Conservation (phyloP, 2,888 invertebrate genomes). For the Alsophila aescularia region DNA sequence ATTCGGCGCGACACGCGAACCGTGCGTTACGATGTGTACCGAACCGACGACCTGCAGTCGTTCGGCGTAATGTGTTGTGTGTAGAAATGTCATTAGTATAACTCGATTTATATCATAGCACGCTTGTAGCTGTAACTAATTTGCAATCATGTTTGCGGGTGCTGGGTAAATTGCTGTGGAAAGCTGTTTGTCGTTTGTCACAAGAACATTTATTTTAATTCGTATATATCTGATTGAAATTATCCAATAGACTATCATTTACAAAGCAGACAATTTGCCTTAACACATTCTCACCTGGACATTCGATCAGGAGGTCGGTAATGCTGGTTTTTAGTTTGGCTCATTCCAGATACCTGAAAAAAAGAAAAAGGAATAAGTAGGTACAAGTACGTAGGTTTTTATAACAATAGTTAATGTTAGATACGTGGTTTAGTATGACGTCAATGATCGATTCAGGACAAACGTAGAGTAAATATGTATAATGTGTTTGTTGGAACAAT, state of each 20-base stretch:
- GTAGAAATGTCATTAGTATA: slow-evolving; percentile 38
- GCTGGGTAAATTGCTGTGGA: slow-evolving; percentile 16
- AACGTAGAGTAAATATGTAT: too few relatives aligned
- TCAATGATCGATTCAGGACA: too few relatives aligned
- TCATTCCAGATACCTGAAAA: slow-evolving; percentile 79
- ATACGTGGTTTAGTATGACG: too few relatives aligned
- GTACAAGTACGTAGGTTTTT: too few relatives aligned
- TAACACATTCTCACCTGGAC: slow-evolving; percentile 58
- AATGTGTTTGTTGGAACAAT: too few relatives aligned
- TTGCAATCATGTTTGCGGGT: slow-evolving; percentile 27
- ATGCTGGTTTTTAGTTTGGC: slow-evolving; percentile 61
- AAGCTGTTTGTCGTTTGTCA: slow-evolving; percentile 1
- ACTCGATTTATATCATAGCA: slow-evolving; percentile 37
- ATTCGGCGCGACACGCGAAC: slow-evolving; percentile 69
- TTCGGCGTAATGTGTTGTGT: slow-evolving; percentile 45
- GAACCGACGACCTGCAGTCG: slow-evolving; percentile 49
- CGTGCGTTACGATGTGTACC: slow-evolving; percentile 46
- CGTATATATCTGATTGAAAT: too few relatives aligned
- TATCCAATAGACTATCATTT: too few relatives aligned
- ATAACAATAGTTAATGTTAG: too few relatives aligned
- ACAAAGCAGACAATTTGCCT: neutral
- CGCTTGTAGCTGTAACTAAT: slow-evolving; percentile 33
- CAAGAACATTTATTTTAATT: neutral
- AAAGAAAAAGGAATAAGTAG: slow-evolving; percentile 45
- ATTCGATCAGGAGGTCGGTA: slow-evolving; percentile 73